A percentile compares a stretch with the other conserved stretches of the same genome.
phyloP scores from a whole-genome alignment of 2,113 vertebrate genomes.

The Ceratotherium simum region DNA sequence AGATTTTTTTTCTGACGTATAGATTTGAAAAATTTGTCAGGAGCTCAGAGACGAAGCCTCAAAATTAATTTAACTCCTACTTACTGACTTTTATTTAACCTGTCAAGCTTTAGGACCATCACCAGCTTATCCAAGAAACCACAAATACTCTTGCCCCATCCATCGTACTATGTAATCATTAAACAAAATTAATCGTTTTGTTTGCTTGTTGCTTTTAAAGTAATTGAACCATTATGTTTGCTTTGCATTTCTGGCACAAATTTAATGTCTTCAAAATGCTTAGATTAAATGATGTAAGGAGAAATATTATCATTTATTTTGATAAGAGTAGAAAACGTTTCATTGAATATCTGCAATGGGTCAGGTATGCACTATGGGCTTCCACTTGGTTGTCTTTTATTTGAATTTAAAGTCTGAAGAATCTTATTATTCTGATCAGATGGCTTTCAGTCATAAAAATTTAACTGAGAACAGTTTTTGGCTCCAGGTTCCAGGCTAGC shows the following conservation, averaged over 20 bases:
- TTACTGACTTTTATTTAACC: background rate
- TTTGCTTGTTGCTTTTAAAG: background rate
- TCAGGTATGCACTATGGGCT: background rate
- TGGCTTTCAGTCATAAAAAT: background rate
- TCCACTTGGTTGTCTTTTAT: background rate
- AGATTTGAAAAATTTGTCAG: background rate
- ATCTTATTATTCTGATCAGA: background rate
- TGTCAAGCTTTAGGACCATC: background rate
- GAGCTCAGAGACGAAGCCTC: background rate
- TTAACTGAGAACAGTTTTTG: background rate
- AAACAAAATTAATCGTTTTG: background rate
- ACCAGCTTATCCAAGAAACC: background rate
- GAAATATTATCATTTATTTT: background rate
- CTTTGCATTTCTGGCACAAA: background rate
- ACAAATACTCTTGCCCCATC: background rate
- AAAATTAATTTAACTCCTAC: background rate
- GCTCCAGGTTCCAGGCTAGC: background rate
- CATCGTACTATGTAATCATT: background rate
- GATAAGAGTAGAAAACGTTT: background rate
- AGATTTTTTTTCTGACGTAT: background rate
- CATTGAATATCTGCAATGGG: background rate
- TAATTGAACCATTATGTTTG: background rate
- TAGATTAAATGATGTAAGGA: background rate
- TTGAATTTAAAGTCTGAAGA: background rate
- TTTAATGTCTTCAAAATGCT: slow-evolving; percentile 7